Conservation (phyloP, 2,113 vertebrate species). For the Antechinus flavipes region DNA sequence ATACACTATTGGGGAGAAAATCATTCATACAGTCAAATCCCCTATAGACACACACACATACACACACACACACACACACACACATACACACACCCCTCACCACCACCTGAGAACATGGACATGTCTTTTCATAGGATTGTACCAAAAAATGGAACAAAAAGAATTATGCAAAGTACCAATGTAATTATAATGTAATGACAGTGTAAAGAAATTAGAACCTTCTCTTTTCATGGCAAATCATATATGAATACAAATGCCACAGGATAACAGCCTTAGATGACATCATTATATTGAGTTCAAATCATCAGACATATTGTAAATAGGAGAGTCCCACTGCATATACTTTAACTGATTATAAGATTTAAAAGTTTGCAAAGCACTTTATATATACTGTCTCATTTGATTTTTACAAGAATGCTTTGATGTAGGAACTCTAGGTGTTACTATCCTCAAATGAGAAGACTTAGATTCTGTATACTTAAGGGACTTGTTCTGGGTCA, state of each 20-base stretch:
- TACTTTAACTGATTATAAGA: background rate
- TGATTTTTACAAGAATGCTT: background rate
- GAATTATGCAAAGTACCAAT: background rate
- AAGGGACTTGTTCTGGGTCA: background rate
- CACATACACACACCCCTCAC: no score
- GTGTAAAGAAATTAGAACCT: background rate
- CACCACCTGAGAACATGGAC: background rate
- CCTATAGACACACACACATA: no score
- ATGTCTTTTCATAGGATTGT: background rate
- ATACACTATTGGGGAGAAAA: background rate
- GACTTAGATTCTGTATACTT: background rate
- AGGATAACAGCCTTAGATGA: background rate
- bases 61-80: no score
- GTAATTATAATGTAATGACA: background rate
- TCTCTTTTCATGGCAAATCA: background rate
- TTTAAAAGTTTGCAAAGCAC: background rate
- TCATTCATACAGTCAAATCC: background rate
- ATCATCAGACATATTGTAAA: background rate
- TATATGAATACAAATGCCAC: rapidly evolving
- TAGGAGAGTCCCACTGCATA: background rate
- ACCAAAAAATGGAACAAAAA: background rate
- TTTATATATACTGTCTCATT: background rate
- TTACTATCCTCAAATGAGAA: background rate
- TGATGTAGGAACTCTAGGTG: background rate
- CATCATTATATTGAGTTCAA: background rate